Conservation (phyloP, 2,888 invertebrate species). For the Ormyrus pomaceus region DNA sequence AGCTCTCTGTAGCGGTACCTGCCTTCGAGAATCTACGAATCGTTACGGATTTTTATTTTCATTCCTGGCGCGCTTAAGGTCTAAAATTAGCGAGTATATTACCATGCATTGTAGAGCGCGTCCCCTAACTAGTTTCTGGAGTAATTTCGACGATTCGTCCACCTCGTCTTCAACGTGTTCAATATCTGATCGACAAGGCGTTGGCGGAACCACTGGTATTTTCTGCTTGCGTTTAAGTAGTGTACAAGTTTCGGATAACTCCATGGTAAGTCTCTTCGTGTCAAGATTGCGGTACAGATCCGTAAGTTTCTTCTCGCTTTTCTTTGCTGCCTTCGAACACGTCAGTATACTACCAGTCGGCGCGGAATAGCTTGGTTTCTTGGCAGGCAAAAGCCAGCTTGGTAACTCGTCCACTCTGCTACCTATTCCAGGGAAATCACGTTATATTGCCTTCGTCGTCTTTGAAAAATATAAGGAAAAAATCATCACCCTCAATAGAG, state of each 20-base stretch:
- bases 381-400: conserved; percentile 6
- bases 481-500: not conserved
- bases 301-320: conserved; percentile 17
- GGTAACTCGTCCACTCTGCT: not conserved
- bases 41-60: not conserved
- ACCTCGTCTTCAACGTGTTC: conserved; percentile 70
- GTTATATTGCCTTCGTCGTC: too few relatives aligned
- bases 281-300: conserved; percentile 18
- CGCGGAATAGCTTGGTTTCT: not conserved
- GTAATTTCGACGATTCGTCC: conserved; percentile 76
- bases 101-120: conserved; percentile 85
- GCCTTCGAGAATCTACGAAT: conserved; percentile 83
- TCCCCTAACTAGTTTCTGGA: conserved; percentile 78
- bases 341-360: not conserved
- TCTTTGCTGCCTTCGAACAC: conserved; percentile 4
- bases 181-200: conserved; percentile 45
- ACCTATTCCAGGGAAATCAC: too few relatives aligned
- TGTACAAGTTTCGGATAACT: conserved; percentile 69
- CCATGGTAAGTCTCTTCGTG: conserved; percentile 60
- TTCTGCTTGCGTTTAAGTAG: conserved; percentile 60
- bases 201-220: conserved; percentile 39
- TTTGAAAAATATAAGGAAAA: too few relatives aligned
- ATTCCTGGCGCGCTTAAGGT: too few relatives aligned
- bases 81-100: conserved; percentile 54
- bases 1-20: conserved; percentile 83